Evolutionary conservation across 2,113 vertebrate species (phyloP).

Genomic region (Larimichthys polyactis): DNA sequence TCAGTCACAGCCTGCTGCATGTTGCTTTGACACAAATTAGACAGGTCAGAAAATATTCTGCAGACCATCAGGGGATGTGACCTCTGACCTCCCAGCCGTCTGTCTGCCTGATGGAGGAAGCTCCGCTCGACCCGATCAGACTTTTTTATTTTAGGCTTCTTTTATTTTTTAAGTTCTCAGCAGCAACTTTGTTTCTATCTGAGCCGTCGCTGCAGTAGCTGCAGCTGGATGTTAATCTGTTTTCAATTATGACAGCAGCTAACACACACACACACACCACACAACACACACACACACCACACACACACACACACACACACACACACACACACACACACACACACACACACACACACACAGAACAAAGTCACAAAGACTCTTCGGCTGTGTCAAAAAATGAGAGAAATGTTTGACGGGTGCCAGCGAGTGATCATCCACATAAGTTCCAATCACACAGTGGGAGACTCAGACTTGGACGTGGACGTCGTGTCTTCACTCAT

Average conservation of each 20-base stretch:
- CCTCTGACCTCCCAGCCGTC: slow-evolving; percentile 40
- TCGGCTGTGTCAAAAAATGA: background rate
- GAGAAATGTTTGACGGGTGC: background rate
- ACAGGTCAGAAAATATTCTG: background rate
- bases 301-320: no score
- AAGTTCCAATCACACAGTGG: background rate
- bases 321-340: background rate
- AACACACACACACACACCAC: no score
- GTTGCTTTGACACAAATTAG: background rate
- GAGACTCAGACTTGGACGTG: slow-evolving; percentile 19
- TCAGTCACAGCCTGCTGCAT: background rate
- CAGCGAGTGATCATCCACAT: slow-evolving; percentile 4
- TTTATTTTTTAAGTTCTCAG: slow-evolving; percentile 2
- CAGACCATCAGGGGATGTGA: slow-evolving; percentile 1
- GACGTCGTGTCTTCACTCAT: background rate
- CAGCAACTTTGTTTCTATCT: background rate
- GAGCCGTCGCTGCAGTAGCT: slow-evolving; percentile 17
- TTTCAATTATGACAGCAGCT: slow-evolving; percentile 23
- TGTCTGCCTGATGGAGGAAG: slow-evolving; percentile 48
- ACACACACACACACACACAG: background rate
- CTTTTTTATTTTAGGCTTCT: background rate
- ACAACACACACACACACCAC: no score
- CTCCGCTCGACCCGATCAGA: slow-evolving; percentile 25
- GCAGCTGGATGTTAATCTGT: slow-evolving; percentile 20
- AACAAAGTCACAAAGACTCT: background rate